Evolutionary conservation across 2,888 invertebrate species (phyloP).

Genomic region (Cynaeus angustus): DNA sequence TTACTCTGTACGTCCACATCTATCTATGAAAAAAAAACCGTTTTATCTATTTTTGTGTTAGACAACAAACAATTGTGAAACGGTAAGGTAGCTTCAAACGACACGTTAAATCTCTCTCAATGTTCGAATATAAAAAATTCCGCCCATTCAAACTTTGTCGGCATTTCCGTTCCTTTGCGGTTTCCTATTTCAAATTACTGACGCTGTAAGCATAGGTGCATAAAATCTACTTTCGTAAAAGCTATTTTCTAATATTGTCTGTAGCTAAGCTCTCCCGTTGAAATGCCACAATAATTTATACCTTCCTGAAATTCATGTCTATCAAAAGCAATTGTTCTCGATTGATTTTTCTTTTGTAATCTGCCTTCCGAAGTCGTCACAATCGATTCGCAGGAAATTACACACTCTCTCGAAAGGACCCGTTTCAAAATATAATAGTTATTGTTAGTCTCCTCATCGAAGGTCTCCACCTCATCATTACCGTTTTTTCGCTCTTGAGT

Average conservation of each 20-base stretch:
- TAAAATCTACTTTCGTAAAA: not conserved
- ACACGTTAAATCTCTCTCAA: too few relatives aligned
- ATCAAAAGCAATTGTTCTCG: conserved; percentile 39
- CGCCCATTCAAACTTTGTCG: too few relatives aligned
- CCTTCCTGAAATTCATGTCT: conserved; percentile 37
- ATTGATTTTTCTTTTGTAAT: conserved; percentile 41
- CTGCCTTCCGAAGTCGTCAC: conserved; percentile 3
- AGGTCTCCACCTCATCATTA: conserved; percentile 19
- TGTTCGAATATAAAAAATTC: too few relatives aligned
- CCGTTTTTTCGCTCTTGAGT: conserved; percentile 18
- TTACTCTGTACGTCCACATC: too few relatives aligned
- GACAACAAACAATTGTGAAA: too few relatives aligned
- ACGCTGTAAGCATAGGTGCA: too few relatives aligned
- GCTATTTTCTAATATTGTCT: conserved; percentile 13
- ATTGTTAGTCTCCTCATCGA: conserved; percentile 13
- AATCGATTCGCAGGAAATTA: conserved; percentile 46
- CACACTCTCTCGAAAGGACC: conserved; percentile 23
- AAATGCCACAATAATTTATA: conserved; percentile 38
- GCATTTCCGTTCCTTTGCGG: not conserved
- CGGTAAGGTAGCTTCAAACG: too few relatives aligned
- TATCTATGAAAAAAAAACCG: too few relatives aligned
- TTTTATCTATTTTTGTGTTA: too few relatives aligned
- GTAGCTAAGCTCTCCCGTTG: conserved; percentile 24
- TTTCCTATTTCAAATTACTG: not conserved
- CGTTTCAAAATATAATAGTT: conserved; percentile 39